Percentiles rank a stretch among this genome's conserved stretches.
phyloP scores from a whole-genome alignment of 2,797 vertebrate species.

The Tolypeutes matacus region DNA sequence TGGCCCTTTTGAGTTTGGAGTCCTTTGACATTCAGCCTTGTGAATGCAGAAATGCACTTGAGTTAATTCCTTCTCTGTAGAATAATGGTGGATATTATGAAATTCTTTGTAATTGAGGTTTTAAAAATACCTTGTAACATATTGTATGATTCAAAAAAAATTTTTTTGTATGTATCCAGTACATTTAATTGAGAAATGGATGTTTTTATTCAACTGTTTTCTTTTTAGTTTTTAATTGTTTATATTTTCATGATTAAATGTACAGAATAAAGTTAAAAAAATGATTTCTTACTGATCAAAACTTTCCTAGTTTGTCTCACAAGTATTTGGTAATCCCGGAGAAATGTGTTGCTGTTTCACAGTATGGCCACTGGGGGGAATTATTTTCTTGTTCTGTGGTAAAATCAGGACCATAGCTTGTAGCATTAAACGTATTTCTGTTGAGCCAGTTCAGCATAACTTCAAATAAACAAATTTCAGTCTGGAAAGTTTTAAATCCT shows the following conservation, averaged over 20 bases:
- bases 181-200: too few relatives aligned
- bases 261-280: too few relatives aligned
- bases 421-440: neutral
- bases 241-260: too few relatives aligned
- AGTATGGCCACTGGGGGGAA: neutral
- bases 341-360: slow-evolving; percentile 35
- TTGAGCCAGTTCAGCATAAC: neutral
- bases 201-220: too few relatives aligned
- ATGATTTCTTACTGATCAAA: slow-evolving; percentile 1
- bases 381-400: slow-evolving; percentile 37
- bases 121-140: slow-evolving; percentile 45
- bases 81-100: neutral
- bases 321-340: slow-evolving; percentile 18
- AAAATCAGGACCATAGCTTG: neutral
- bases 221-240: too few relatives aligned
- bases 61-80: neutral
- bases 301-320: neutral
- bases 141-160: too few relatives aligned
- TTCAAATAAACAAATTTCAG: slow-evolving; percentile 28
- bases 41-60: neutral
- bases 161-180: too few relatives aligned
- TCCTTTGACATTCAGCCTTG: neutral
- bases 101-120: slow-evolving; percentile 15
- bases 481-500: slow-evolving; percentile 48
- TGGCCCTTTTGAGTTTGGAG: neutral